Evolutionary conservation across 2,797 vertebrate genomes (phyloP).

Genomic region (Brachyrhaphis roseni): DNA sequence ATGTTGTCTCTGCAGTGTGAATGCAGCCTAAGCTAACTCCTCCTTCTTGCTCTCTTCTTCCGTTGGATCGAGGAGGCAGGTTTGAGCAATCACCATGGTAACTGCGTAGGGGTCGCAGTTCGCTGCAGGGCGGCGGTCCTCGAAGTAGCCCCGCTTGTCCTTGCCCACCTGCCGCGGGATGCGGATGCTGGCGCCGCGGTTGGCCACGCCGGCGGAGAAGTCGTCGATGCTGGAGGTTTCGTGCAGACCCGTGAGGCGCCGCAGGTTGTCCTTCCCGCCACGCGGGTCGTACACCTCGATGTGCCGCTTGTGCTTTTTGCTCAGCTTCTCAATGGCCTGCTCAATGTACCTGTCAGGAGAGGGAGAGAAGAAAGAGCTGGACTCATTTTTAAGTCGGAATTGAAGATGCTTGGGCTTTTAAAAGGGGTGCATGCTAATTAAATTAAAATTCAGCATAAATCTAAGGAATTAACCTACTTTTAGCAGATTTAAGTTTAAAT

Average conservation of each 20-base stretch:
- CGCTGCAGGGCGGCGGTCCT: slow-evolving; percentile 87
- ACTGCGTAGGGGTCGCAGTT: slow-evolving; percentile 91
- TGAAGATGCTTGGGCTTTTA: background rate
- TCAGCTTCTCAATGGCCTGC: slow-evolving; percentile 83
- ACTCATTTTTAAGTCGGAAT: background rate
- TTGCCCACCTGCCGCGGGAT: slow-evolving; percentile 87
- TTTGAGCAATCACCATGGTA: slow-evolving; percentile 78
- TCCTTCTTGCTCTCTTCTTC: background rate
- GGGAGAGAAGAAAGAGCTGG: background rate
- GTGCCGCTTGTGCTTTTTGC: slow-evolving; percentile 81
- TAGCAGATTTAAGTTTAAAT: background rate
- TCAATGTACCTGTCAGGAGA: slow-evolving; percentile 80
- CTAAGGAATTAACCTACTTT: background rate
- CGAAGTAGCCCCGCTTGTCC: slow-evolving; percentile 85
- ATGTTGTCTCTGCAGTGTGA: too few species aligned
- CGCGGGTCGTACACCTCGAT: slow-evolving; percentile 83
- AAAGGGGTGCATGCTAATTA: background rate
- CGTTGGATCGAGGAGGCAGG: slow-evolving; percentile 70
- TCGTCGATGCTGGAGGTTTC: slow-evolving; percentile 85
- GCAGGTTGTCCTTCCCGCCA: slow-evolving; percentile 84
- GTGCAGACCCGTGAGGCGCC: slow-evolving; percentile 84
- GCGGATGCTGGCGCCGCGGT: slow-evolving; percentile 85
- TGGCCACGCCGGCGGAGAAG: slow-evolving; percentile 85
- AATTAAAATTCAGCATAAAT: background rate
- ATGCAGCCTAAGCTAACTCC: background rate